These are phyloP conservation scores for Malachius bipustulatus DNA, from an alignment of 2,888 invertebrate genomes.

Conservation along the genomic window DNA sequence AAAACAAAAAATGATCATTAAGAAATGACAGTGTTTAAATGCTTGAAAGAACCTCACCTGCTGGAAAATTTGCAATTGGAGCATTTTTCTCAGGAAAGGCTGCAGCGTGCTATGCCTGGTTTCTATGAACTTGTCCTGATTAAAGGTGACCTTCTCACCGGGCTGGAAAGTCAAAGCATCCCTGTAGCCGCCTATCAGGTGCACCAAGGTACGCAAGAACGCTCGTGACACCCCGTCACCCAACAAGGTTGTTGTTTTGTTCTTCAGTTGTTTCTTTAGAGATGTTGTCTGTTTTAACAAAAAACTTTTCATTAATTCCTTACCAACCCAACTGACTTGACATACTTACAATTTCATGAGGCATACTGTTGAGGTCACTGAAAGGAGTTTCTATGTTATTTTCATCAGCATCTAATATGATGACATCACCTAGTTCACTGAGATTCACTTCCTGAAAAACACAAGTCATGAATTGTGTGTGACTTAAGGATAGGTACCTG, in stretches of 20 bases:
- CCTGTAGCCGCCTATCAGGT: slow-evolving; percentile 87
- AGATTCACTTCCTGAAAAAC: slow-evolving; percentile 54
- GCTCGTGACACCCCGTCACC: slow-evolving; percentile 91
- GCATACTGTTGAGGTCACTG: slow-evolving; percentile 80
- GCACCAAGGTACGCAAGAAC: slow-evolving; percentile 82
- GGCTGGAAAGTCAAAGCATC: slow-evolving; percentile 73
- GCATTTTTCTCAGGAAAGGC: slow-evolving; percentile 79
- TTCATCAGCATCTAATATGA: slow-evolving; percentile 85
- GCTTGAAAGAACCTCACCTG: slow-evolving; percentile 46
- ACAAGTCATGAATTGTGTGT: too few species aligned
- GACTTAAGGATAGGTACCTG: too few species aligned
- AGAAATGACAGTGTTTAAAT: background rate
- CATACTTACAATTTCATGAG: slow-evolving; percentile 69
- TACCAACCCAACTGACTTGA: slow-evolving; percentile 8
- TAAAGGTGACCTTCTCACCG: slow-evolving; percentile 70
- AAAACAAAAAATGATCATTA: too few species aligned
- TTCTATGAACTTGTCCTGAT: slow-evolving; percentile 76
- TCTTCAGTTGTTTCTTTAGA: slow-evolving; percentile 64
- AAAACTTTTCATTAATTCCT: too few species aligned
- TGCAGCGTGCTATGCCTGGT: slow-evolving; percentile 76
- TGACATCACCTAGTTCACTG: slow-evolving; percentile 86
- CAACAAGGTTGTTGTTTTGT: slow-evolving; percentile 60
- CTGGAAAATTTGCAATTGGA: slow-evolving; percentile 88
- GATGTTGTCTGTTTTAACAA: slow-evolving; percentile 49
- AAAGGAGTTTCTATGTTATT: slow-evolving; percentile 79